Evolutionary conservation across 2,113 vertebrate genomes (phyloP), one percentile per base, ranked within the genome.

Genomic region (Tautogolabrus adspersus): DNA sequence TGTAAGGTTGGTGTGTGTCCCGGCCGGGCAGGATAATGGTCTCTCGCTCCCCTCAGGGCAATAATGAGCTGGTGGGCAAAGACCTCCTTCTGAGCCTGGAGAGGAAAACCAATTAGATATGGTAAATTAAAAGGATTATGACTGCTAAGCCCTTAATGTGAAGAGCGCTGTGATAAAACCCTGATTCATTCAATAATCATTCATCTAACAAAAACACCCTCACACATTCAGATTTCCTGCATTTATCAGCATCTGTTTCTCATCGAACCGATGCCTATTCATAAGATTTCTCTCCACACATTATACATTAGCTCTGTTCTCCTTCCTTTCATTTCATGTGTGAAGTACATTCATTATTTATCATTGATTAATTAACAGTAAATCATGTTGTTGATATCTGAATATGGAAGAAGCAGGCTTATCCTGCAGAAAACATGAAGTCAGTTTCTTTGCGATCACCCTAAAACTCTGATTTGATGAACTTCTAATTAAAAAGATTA

Each of bases 21-120:
- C 96, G 2, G 96, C 96, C 66, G 23, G 93, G 84, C 98, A 99
- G 5, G 96, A 90, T 21, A 92, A 47, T 5, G 97, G 94, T 34
- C 82, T 86, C 8, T 91, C 87, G 78, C 86, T 94, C 16, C 96
- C 96, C 67, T 69, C 56, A 2, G 95, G 95, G 77, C 98, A 99
- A 83, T 96, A 97, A 89, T 97, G 96, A 77, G 96, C 95, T 75
- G 72, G 40, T 15, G 96, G 97, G 81, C 97, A 99, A 9, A 91
- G 89, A 0, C 95, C 96, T 76, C 89, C 89, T 51, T 87, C 86
- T 54, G 89, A 81, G 55, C 92, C 93, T 94, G 73, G 59, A 82
- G 23, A 68, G 59, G 42, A 51, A 77, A 79, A 80, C 1, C 30
- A 83, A 86, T 85, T 79, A 89, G 19, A 75, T 44, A 34, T 55